A percentile compares a stretch with the other conserved stretches of the same genome.
Conservation (phyloP, 2,888 invertebrate genomes). For the Corbicula japonica region DNA sequence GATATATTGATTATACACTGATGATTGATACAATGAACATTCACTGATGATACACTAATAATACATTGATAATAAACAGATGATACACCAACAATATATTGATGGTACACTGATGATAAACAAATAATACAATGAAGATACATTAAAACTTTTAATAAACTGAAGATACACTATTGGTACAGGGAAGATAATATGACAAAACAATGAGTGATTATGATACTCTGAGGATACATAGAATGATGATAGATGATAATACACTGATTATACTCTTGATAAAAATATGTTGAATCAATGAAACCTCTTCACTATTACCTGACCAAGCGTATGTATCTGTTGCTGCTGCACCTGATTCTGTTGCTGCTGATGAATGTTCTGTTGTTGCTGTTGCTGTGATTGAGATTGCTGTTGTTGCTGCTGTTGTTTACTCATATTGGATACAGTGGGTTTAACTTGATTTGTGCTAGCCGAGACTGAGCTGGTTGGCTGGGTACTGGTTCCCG, state of each 20-base stretch:
- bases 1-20: no score
- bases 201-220: background rate
- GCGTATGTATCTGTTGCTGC: constrained; percentile 55
- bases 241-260: background rate
- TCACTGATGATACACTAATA: no score
- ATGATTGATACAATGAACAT: no score
- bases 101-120: no score
- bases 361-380: constrained; percentile 19
- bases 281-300: constrained; percentile 20
- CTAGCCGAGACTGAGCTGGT: constrained; percentile 60
- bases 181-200: background rate
- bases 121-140: background rate
- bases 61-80: no score
- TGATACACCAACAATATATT: no score
- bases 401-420: constrained; percentile 46
- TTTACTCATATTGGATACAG: constrained; percentile 45
- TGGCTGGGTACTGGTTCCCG: constrained; percentile 49
- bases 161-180: background rate
- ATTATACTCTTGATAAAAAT: background rate
- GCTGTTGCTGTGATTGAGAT: constrained; percentile 31
- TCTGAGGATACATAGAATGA: background rate
- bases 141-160: background rate
- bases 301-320: constrained; percentile 46
- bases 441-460: constrained; percentile 55
- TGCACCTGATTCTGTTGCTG: constrained; percentile 39